Evolutionary conservation across 2,888 invertebrate genomes (phyloP).

Genomic region (Yponomeuta plumbellus): DNA sequence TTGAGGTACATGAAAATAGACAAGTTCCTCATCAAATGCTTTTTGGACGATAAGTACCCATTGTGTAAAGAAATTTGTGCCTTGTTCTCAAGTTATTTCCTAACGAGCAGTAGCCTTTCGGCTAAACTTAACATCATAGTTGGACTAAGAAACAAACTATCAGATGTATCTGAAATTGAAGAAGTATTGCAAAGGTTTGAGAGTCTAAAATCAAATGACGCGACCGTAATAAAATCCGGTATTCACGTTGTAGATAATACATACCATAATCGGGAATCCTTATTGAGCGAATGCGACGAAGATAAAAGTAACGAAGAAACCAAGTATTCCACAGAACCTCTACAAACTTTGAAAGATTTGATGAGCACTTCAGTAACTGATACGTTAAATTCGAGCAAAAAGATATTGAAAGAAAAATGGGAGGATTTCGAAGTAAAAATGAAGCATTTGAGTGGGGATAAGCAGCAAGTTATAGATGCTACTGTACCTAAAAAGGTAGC

Average conservation of each 20-base stretch:
- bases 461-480: conserved; percentile 32
- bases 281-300: conserved; percentile 41
- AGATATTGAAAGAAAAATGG: conserved; percentile 74
- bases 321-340: conserved; percentile 57
- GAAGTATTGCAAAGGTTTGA: conserved; percentile 54
- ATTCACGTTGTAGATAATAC: conserved; percentile 75
- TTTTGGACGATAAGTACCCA: conserved; percentile 76
- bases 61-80: conserved; percentile 78
- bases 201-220: conserved; percentile 50
- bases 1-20: conserved; percentile 77
- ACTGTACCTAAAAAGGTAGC: conserved; percentile 28
- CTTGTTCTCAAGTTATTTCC: conserved; percentile 70
- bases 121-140: conserved; percentile 71
- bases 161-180: conserved; percentile 52
- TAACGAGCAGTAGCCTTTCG: conserved; percentile 57
- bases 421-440: conserved; percentile 69
- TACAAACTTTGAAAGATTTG: conserved; percentile 71
- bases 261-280: conserved; percentile 50
- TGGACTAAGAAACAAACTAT: conserved; percentile 69
- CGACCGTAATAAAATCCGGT: conserved; percentile 71
- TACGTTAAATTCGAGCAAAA: conserved; percentile 71
- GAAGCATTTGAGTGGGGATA: conserved; percentile 57
- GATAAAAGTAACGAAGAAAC: conserved; percentile 45
- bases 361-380: conserved; percentile 68
- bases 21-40: conserved; percentile 77